These are phyloP conservation scores for Sphinx pinastri DNA, from an alignment of 2,888 invertebrate species.

Conservation along the genomic window DNA sequence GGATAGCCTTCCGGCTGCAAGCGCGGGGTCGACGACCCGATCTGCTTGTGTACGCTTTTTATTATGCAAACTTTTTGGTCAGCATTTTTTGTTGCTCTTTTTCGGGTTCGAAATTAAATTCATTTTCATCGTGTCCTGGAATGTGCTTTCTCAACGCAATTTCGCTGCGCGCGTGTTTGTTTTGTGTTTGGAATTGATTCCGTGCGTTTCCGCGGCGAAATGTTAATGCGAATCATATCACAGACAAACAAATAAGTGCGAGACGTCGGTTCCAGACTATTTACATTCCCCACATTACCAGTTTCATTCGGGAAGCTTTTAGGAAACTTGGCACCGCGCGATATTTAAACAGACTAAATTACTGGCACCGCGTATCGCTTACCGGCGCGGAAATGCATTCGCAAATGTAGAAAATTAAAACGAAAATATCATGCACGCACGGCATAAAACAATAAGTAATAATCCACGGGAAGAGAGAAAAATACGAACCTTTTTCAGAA, in stretches of 20 bases:
- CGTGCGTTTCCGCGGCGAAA: background rate
- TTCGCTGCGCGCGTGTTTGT: background rate
- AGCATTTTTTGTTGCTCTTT: background rate
- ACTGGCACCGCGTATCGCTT: background rate
- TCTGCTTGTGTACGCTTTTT: conserved; percentile 41
- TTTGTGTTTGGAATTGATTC: background rate
- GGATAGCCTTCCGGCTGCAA: conserved; percentile 72
- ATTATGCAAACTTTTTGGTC: conserved; percentile 22
- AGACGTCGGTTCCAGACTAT: conserved; percentile 16
- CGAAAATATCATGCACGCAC: conserved; percentile 15
- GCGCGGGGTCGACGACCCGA: conserved; percentile 61
- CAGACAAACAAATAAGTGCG: conserved; percentile 16
- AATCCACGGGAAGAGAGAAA: conserved; percentile 54
- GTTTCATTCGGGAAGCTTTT: conserved; percentile 17
- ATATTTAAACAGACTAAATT: background rate
- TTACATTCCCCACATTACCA: conserved; percentile 11
- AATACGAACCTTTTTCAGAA: conserved; percentile 69
- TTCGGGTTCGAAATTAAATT: conserved; percentile 10
- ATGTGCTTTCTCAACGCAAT: background rate
- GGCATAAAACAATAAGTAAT: conserved; percentile 44
- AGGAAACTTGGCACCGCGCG: conserved; percentile 13
- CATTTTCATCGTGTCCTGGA: background rate
- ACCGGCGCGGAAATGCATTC: conserved; percentile 18
- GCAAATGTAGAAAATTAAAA: conserved; percentile 14
- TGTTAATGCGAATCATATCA: background rate